Evolutionary conservation across 2,113 vertebrate genomes (phyloP), one percentile per base, ranked within the genome.

Genomic region (Trichechus manatus): DNA sequence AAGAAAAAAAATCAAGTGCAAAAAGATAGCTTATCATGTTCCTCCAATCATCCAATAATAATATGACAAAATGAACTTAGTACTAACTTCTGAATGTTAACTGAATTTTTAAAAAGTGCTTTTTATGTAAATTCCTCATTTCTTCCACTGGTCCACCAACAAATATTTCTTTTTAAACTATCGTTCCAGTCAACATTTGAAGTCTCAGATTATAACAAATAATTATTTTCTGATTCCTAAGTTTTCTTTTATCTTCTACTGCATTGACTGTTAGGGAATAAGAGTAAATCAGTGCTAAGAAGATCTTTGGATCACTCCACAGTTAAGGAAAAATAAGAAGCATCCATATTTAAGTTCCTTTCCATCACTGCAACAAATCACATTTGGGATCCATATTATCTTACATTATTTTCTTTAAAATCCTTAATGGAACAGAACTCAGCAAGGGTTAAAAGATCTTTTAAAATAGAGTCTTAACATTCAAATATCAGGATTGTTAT

Each of bases 61-160:
- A 86, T 27, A 64, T n/a, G 17, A 64, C 27, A 44, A 81, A 47
- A 50, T 81, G 42, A 85, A 91, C 72, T 39, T 70, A 78, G 10
- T 47, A 47, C 39, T 39, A 75, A 85, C 81, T 66, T 79, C 9
- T 77, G 42, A 83, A 66, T 14, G 80, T 47, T 29, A 39, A 68
- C 8, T 85, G 13, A 68, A 36, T 61, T 47, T 75, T 81, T 64
- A 1, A 68, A 63, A 83, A 70, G 15, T 1, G 3, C 29, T 33
- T 88, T 90, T 93, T 22, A 85, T 42, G 13, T 87, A 39, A 72
- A 94, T 70, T 66, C 27, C 7, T 84, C 33, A 83, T 80, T 70
- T 80, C 33, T 88, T 53, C 15, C 42, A 36, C 5, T 89, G 31
- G 7, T 50, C 3, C 27, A 74, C 27, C 39, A 72, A 66, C 0